A percentile compares a stretch with the other conserved stretches of the same genome.
Conservation (phyloP, 64 coral and sea anemone species). For the Acropora yongei region DNA sequence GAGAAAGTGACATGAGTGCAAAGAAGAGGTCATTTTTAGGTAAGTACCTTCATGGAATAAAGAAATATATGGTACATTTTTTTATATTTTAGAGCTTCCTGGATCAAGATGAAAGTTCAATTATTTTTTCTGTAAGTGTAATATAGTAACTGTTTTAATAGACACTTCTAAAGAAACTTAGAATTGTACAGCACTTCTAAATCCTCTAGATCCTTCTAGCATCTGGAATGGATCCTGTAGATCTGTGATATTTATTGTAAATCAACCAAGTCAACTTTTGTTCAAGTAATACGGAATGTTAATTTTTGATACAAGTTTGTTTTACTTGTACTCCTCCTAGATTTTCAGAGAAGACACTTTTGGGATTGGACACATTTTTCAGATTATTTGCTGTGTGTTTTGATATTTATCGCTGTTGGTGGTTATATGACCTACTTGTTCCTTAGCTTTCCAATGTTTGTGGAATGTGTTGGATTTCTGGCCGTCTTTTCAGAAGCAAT, state of each 20-base stretch:
- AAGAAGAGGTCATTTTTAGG: conserved; percentile 90
- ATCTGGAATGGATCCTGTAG: too few relatives aligned
- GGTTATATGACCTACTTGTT: conserved; percentile 94
- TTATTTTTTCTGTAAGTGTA: too few relatives aligned
- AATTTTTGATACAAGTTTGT: not conserved
- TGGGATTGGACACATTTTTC: conserved; percentile 98
- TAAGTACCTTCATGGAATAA: not conserved
- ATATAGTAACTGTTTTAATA: too few relatives aligned
- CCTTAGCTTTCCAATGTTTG: conserved; percentile 72
- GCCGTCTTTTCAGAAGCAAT: conserved; percentile 99
- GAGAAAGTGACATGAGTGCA: conserved; percentile 87
- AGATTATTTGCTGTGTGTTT: conserved; percentile 87
- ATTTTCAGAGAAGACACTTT: conserved; percentile 88
- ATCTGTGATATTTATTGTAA: too few relatives aligned
- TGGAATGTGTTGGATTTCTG: conserved; percentile 90
- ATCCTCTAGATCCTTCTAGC: too few relatives aligned
- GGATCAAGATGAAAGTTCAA: too few relatives aligned
- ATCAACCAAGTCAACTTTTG: too few relatives aligned
- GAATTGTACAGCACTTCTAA: too few relatives aligned
- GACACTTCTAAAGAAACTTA: too few relatives aligned
- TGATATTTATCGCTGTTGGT: conserved; percentile 87
- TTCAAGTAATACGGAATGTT: too few relatives aligned
- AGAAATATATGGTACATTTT: too few relatives aligned
- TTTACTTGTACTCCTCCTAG: conserved; percentile 45
- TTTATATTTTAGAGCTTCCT: too few relatives aligned